Evolutionary conservation across 2,113 vertebrate species (phyloP).

Genomic region (Pterocles orientalis): DNA sequence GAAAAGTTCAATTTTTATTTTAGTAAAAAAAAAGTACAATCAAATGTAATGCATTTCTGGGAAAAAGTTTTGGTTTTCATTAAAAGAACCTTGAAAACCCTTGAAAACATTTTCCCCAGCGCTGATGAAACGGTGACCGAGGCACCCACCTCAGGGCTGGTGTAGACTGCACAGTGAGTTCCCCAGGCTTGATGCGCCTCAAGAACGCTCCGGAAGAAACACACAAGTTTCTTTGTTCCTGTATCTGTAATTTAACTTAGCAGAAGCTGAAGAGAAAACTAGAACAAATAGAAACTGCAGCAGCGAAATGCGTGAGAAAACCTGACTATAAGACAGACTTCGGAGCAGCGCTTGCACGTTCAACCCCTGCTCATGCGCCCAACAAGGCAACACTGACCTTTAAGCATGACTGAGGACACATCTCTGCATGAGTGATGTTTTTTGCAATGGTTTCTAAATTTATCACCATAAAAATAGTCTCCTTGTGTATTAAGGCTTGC

Average conservation of each 20-base stretch:
- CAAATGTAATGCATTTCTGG: neutral
- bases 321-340: neutral
- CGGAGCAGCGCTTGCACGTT: neutral
- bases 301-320: neutral
- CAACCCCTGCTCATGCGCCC: rapidly evolving
- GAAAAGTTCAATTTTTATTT: neutral
- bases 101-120: neutral
- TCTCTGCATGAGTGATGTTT: neutral
- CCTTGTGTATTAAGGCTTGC: neutral
- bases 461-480: neutral
- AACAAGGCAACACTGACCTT: rapidly evolving
- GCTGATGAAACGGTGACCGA: neutral
- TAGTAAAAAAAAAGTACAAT: neutral
- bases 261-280: neutral
- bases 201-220: neutral
- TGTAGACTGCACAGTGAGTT: neutral
- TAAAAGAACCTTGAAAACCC: neutral
- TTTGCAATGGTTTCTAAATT: neutral
- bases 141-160: neutral
- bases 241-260: neutral
- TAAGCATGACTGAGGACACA: neutral
- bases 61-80: neutral
- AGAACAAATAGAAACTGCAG: rapidly evolving
- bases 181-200: neutral
- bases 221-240: neutral